Conservation (phyloP, 2,888 invertebrate species). For the Trichopoda pennipes region DNA sequence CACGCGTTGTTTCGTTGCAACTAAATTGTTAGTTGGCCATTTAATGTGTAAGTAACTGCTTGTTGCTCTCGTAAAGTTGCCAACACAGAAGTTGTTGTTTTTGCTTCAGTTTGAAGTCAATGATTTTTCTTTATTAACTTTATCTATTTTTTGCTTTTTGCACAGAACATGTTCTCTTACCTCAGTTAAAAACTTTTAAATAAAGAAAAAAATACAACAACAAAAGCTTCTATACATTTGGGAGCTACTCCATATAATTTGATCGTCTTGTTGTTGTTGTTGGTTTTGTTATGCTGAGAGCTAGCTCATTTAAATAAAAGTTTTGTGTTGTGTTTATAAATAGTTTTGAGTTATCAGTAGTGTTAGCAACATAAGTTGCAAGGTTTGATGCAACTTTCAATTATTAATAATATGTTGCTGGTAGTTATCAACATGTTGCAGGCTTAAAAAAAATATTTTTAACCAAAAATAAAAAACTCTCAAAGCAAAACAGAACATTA, state of each 20-base stretch:
- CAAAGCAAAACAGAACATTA: neutral
- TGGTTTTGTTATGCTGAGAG: conserved; percentile 14
- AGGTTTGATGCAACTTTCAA: conserved; percentile 38
- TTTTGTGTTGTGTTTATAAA: conserved; percentile 64
- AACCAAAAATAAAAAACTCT: neutral
- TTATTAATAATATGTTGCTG: conserved; percentile 7
- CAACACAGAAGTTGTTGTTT: conserved; percentile 51
- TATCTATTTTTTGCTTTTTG: conserved; percentile 32
- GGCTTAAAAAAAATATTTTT: neutral
- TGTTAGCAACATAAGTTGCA: neutral
- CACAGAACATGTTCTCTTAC: conserved; percentile 57
- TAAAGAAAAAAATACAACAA: conserved; percentile 8
- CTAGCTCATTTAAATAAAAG: conserved; percentile 39
- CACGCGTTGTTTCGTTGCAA: conserved; percentile 77
- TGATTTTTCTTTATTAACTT: conserved; percentile 26
- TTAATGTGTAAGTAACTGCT: conserved; percentile 69
- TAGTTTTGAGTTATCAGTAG: conserved; percentile 50
- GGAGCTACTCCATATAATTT: conserved; percentile 61
- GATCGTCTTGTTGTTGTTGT: conserved; percentile 24
- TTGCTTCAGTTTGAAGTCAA: conserved; percentile 66
- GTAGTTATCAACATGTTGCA: conserved; percentile 27
- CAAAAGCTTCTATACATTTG: conserved; percentile 36
- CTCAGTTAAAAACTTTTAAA: neutral
- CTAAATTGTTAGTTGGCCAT: conserved; percentile 69
- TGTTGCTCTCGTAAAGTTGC: conserved; percentile 58